phyloP scores from a whole-genome alignment of 23 tunicate species.

The Clavelina lepadiformis region DNA sequence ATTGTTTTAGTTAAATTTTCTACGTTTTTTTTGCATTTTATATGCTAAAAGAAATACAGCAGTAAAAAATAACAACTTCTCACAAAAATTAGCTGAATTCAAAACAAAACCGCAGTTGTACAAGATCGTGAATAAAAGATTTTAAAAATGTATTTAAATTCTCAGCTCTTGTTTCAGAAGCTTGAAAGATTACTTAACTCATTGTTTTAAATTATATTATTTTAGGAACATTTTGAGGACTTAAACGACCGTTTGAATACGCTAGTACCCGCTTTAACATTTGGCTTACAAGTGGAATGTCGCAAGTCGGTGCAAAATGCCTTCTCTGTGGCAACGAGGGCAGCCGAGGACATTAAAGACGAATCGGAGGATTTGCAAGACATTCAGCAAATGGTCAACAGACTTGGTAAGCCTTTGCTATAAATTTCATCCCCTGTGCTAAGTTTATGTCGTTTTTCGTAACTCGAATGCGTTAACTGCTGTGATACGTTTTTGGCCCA shows the following conservation, averaged over 20 bases:
- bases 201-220: not conserved
- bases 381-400: conserved; percentile 43
- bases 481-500: not conserved
- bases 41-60: too few relatives aligned
- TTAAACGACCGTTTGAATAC: conserved; percentile 62
- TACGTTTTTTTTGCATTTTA: not conserved
- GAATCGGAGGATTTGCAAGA: conserved; percentile 63
- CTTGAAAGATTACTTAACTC: too few relatives aligned
- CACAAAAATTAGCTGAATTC: too few relatives aligned
- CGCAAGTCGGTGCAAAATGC: conserved; percentile 45
- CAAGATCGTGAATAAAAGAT: too few relatives aligned
- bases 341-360: conserved; percentile 64
- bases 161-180: too few relatives aligned
- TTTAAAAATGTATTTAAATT: too few relatives aligned
- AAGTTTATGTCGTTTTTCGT: not conserved
- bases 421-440: not conserved
- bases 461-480: not conserved
- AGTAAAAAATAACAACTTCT: too few relatives aligned
- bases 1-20: too few relatives aligned
- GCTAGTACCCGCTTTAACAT: conserved; percentile 57
- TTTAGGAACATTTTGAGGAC: conserved; percentile 59
- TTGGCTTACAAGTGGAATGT: conserved; percentile 75
- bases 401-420: conserved; percentile 29
- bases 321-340: conserved; percentile 22
- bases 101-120: too few relatives aligned